Percentiles rank a stretch among this genome's conserved stretches.
Conservation (phyloP, 1,140 invertebrate genomes). For the Rhopalosiphum padi region DNA sequence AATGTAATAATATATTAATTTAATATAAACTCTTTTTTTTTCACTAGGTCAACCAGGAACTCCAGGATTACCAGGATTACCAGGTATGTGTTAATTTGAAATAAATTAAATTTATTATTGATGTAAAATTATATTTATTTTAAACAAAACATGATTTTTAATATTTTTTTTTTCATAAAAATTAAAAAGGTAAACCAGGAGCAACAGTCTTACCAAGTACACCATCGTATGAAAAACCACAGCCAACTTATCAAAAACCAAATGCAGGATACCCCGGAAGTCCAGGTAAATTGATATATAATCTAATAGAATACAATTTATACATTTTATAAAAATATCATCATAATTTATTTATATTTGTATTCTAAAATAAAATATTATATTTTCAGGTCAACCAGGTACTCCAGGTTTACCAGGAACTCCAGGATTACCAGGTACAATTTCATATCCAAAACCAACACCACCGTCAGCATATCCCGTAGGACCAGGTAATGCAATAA, state of each 20-base stretch:
- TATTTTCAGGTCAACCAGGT: constrained; percentile 14
- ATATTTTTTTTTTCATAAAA: background rate
- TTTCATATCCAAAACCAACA: constrained; percentile 55
- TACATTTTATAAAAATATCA: background rate
- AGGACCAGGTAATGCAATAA: background rate
- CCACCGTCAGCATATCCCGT: constrained; percentile 56
- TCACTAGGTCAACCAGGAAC: constrained; percentile 50
- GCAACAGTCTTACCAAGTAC: constrained; percentile 52
- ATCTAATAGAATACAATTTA: background rate
- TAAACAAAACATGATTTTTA: background rate
- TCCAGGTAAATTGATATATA: constrained; percentile 24
- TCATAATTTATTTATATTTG: background rate
- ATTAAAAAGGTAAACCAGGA: constrained; percentile 60
- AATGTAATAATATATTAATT: background rate
- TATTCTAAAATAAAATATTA: background rate
- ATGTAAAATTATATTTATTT: background rate
- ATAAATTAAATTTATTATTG: background rate
- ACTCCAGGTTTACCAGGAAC: constrained; percentile 59
- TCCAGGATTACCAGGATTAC: constrained; percentile 55
- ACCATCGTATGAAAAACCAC: constrained; percentile 55
- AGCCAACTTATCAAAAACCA: constrained; percentile 43
- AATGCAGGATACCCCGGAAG: constrained; percentile 7
- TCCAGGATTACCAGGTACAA: constrained; percentile 56
- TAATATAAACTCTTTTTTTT: background rate
- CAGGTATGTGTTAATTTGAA: background rate